Conservation (phyloP, 2,888 invertebrate genomes). For the Dasypogon diadema region DNA sequence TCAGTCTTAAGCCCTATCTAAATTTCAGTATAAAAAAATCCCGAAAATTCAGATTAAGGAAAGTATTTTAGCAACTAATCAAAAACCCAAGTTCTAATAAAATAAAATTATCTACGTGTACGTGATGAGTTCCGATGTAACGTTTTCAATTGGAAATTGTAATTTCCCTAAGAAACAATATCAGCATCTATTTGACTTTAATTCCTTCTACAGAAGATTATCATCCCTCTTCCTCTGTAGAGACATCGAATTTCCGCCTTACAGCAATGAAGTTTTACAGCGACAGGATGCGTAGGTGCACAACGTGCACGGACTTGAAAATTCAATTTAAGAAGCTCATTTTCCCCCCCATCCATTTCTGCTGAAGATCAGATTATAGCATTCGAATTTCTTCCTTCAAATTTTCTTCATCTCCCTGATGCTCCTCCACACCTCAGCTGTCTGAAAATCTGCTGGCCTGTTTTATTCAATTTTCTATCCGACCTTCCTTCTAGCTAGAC, state of each 20-base stretch:
- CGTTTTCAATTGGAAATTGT: constrained; percentile 2
- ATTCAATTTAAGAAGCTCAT: constrained; percentile 31
- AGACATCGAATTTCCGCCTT: neutral
- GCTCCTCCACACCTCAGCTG: constrained; percentile 11
- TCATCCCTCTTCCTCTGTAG: neutral
- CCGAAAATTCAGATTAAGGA: too few relatives aligned
- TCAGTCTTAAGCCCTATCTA: too few relatives aligned
- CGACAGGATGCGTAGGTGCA: constrained; percentile 20
- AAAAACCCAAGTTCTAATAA: too few relatives aligned
- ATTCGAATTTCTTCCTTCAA: constrained; percentile 24
- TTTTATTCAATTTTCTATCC: neutral
- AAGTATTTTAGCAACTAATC: too few relatives aligned
- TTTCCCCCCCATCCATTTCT: constrained; percentile 9
- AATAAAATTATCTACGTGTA: too few relatives aligned
- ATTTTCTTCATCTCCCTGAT: constrained; percentile 16
- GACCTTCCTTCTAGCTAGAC: neutral
- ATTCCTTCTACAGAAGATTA: constrained; percentile 1
- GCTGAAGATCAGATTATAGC: constrained; percentile 31
- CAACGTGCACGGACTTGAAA: neutral
- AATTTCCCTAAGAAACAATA: constrained; percentile 18
- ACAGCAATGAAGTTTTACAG: too few relatives aligned
- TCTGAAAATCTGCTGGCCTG: neutral
- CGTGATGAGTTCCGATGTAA: too few relatives aligned
- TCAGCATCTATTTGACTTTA: constrained; percentile 23
- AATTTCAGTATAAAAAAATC: too few relatives aligned